Percentiles rank a stretch among this genome's conserved stretches.
Evolutionary conservation across 2,888 invertebrate genomes (phyloP).

Genomic region (Portevinia maculata): DNA sequence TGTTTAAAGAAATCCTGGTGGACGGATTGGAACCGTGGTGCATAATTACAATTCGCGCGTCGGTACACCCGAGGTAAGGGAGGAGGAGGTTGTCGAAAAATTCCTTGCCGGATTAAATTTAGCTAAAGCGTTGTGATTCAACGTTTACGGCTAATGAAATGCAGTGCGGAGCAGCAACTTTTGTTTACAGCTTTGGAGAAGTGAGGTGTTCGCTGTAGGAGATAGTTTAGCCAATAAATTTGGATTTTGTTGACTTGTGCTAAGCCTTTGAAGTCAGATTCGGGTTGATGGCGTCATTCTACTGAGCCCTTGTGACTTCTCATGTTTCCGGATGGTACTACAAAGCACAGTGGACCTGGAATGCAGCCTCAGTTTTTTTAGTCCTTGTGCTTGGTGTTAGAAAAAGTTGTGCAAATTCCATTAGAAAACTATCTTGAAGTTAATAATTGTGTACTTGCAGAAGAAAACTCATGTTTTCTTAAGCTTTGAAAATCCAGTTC

Average conservation of each 20-base stretch:
- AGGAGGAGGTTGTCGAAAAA: neutral
- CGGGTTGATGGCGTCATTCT: too few species aligned
- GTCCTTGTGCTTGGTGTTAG: too few species aligned
- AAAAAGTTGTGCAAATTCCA: too few species aligned
- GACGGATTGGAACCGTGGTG: slow-evolving; percentile 13
- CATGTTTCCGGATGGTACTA: too few species aligned
- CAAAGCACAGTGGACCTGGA: too few species aligned
- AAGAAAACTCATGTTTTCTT: too few species aligned
- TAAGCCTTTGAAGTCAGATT: too few species aligned
- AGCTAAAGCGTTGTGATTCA: slow-evolving; percentile 30
- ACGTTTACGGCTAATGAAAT: slow-evolving; percentile 25
- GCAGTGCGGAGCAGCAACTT: slow-evolving; percentile 11
- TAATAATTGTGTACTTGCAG: too few species aligned
- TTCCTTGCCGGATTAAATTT: slow-evolving; percentile 29
- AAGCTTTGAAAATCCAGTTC: too few species aligned
- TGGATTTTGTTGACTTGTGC: neutral
- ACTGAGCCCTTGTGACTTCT: too few species aligned
- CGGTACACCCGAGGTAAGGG: neutral
- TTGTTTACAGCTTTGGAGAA: slow-evolving; percentile 18
- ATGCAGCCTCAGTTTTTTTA: too few species aligned
- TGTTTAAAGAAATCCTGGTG: slow-evolving; percentile 29
- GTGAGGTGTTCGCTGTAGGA: slow-evolving; percentile 22
- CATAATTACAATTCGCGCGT: slow-evolving; percentile 22
- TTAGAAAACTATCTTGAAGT: too few species aligned
- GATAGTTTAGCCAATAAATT: neutral